Evolutionary conservation across 2,888 invertebrate genomes (phyloP), one percentile per base, ranked within the genome.

Genomic region (Pollenia amentaria): DNA sequence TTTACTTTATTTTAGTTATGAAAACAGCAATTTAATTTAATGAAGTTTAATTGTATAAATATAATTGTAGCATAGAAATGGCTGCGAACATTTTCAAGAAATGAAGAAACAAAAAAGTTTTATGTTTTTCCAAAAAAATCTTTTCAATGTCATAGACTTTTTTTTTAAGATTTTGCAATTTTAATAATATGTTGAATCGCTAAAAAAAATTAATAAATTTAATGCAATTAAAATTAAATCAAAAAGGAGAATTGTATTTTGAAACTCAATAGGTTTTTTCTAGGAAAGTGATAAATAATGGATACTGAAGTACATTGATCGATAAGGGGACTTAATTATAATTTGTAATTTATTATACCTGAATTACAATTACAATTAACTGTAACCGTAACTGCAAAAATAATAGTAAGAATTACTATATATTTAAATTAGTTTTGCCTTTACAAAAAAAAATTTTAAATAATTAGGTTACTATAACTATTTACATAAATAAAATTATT

Each of bases 1-100:
- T 86, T 76, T 87, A 79, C 82, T 79, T 76, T 75, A 85, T 70
- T 81, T 81, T 62, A 85, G 72, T 87, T 83, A 77, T 42, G 46
- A 75, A 76, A 84, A 84, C 76, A 87, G 87, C 73, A 75, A 87
- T 87, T 80, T 87, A 87, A 87, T 84, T 87, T 87, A 84, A 87
- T 87, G 87, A 87, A 87, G 80, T 87, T 80, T 77, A 87, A 80
- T 87, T 87, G 87, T 77, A 65, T 77, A 80, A 84, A 84, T 84
- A 65, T 48, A 79, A 72, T 76, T 79, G 64, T 65, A 70, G 55
- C 64, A 70, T 67, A 51, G 76, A 85, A 75, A 67, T 75, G 67
- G 16, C 60, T 60, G 51, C 1, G n/a, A 51, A 73, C 18, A 16
- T 29, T 2, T 40, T 9, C 18, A 38, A 18, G 16, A 7, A 55